A percentile compares a stretch with the other conserved stretches of the same genome.
Evolutionary conservation across 2,797 vertebrate species (phyloP).

Genomic region (Labeo calbasu): DNA sequence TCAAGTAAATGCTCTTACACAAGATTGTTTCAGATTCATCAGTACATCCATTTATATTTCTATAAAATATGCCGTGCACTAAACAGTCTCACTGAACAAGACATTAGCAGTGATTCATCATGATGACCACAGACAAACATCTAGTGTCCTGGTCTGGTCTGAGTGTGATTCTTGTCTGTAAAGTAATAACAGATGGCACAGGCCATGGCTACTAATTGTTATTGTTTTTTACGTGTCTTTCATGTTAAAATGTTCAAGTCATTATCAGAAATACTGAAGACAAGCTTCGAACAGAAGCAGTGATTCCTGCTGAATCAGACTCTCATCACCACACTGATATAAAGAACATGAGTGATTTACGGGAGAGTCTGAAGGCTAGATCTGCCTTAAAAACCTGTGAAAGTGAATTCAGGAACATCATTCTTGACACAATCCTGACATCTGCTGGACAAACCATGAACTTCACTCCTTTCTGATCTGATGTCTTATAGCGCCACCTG

Average conservation of each 20-base stretch:
- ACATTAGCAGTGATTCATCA: not conserved
- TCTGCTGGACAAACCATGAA: not conserved
- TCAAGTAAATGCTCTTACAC: not conserved
- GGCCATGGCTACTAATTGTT: not conserved
- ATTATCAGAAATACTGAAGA: not conserved
- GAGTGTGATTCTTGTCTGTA: not conserved
- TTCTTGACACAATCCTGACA: not conserved
- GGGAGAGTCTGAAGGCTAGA: too few species aligned
- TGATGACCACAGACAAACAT: too few species aligned
- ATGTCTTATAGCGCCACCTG: not conserved
- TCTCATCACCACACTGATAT: not conserved
- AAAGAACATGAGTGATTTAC: too few species aligned
- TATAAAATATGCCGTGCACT: not conserved
- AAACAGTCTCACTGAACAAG: not conserved
- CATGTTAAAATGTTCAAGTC: not conserved
- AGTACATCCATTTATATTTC: not conserved
- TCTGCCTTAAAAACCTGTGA: not conserved
- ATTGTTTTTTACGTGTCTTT: not conserved
- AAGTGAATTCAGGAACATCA: not conserved
- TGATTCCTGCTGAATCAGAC: not conserved
- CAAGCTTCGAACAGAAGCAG: not conserved
- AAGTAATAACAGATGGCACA: not conserved
- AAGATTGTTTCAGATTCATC: not conserved
- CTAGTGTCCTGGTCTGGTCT: not conserved
- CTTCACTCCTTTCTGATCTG: not conserved